Conservation (phyloP, 1,140 invertebrate genomes). For the Drosophila sturtevanti region DNA sequence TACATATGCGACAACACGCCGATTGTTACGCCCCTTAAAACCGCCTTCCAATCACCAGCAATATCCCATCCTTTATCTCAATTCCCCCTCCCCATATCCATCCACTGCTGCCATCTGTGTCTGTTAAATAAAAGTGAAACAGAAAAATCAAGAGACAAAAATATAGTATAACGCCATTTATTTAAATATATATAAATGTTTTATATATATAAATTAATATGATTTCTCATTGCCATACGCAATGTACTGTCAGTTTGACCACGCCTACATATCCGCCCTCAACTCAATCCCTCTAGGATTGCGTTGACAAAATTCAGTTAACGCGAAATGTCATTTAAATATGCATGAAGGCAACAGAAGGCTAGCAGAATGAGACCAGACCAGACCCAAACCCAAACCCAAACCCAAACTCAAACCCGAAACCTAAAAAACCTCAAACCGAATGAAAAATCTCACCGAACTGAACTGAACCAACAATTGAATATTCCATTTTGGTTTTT, state of each 20-base stretch:
- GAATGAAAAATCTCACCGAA: background rate
- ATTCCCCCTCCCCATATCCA: background rate
- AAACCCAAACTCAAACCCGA: background rate
- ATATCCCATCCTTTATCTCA: background rate
- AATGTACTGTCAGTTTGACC: slow-evolving; percentile 26
- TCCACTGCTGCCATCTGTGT: background rate
- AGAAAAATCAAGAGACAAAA: slow-evolving; percentile 5
- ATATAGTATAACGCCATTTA: slow-evolving; percentile 55
- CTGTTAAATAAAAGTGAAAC: slow-evolving; percentile 50
- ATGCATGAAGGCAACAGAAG: slow-evolving; percentile 62
- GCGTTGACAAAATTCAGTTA: slow-evolving; percentile 76
- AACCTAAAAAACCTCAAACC: background rate
- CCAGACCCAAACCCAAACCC: slow-evolving; percentile 12
- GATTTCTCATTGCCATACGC: slow-evolving; percentile 49
- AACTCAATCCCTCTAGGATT: background rate
- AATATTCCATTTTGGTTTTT: slow-evolving; percentile 34
- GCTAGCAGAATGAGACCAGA: slow-evolving; percentile 18
- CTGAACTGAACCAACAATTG: slow-evolving; percentile 35
- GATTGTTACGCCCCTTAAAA: slow-evolving; percentile 2
- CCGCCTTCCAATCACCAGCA: background rate
- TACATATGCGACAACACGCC: slow-evolving; percentile 66
- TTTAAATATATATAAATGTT: slow-evolving; percentile 72
- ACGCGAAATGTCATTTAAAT: slow-evolving; percentile 79
- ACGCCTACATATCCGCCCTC: slow-evolving; percentile 10
- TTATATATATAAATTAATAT: slow-evolving; percentile 62